Conservation (phyloP, 2,888 invertebrate species). For the Tipula helvola region DNA sequence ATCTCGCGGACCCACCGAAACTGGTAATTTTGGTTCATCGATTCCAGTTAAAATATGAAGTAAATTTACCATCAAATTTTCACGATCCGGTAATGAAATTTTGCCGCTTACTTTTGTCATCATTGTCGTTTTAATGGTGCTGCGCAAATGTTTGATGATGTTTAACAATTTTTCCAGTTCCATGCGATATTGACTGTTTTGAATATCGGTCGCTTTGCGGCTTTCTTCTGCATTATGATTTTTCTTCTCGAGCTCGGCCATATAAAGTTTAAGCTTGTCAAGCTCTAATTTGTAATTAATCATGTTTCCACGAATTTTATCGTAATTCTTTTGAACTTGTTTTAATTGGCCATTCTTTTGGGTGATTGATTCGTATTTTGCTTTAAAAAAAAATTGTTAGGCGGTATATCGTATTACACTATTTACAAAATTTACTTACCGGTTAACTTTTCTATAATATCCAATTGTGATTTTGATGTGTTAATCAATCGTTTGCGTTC, state of each 20-base stretch:
- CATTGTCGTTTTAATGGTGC: slow-evolving; percentile 45
- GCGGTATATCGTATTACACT: slow-evolving; percentile 27
- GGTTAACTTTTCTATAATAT: slow-evolving; percentile 50
- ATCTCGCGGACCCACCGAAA: slow-evolving; percentile 28
- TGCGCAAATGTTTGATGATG: background rate
- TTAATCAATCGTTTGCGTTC: slow-evolving; percentile 36
- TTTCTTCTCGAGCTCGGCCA: background rate
- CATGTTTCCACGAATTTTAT: background rate
- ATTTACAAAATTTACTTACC: slow-evolving; percentile 32
- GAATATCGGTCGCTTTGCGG: background rate
- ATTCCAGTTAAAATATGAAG: slow-evolving; percentile 27
- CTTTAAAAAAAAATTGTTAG: background rate
- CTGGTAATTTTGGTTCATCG: slow-evolving; percentile 23
- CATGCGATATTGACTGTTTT: background rate
- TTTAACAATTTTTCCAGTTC: background rate
- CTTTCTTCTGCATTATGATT: background rate
- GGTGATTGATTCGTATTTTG: background rate
- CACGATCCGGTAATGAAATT: slow-evolving; percentile 35
- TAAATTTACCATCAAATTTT: slow-evolving; percentile 43
- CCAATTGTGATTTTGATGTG: slow-evolving; percentile 42
- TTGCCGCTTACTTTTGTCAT: slow-evolving; percentile 21
- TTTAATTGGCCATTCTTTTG: background rate
- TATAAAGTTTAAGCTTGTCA: background rate
- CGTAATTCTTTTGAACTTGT: background rate
- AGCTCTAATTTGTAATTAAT: background rate